Conservation (phyloP, 30 jellyfish, hydroid and myxozoan species). For the Aurelia sp. region DNA sequence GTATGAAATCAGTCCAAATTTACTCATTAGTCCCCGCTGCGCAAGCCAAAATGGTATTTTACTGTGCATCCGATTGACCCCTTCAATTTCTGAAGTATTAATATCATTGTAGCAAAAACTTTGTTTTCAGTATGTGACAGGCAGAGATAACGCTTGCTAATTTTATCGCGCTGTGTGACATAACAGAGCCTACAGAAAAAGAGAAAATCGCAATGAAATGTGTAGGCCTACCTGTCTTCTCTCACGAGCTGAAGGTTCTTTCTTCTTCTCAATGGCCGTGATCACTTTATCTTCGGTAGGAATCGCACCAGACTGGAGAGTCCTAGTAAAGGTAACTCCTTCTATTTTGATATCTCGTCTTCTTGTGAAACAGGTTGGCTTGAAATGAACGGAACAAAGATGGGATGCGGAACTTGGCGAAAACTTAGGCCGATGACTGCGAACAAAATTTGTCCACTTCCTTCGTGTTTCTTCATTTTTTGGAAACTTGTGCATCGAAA, state of each 20-base stretch:
- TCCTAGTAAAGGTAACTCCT: background rate
- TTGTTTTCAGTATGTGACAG: too few species aligned
- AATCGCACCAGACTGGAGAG: too few species aligned
- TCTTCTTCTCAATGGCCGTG: background rate
- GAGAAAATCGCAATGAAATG: background rate
- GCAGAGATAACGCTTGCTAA: too few species aligned
- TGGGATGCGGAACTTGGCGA: slow-evolving; percentile 15
- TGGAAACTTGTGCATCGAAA: too few species aligned
- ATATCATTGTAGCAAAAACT: too few species aligned
- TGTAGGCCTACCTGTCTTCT: slow-evolving; percentile 6
- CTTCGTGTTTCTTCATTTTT: slow-evolving; percentile 8
- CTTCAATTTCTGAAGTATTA: too few species aligned
- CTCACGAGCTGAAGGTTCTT: slow-evolving; percentile 1
- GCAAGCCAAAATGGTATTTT: too few species aligned
- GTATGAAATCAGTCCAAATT: too few species aligned
- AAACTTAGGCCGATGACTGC: slow-evolving; percentile 17
- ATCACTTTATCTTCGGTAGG: slow-evolving; percentile 10
- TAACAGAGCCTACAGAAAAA: background rate
- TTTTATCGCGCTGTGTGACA: background rate
- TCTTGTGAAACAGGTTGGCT: slow-evolving; percentile 7
- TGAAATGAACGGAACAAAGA: slow-evolving; percentile 14
- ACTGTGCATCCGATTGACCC: too few species aligned
- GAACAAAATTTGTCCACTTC: slow-evolving; percentile 5
- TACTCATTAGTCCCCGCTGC: too few species aligned
- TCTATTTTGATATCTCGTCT: slow-evolving; percentile 1